Conservation (phyloP, 92 coral and sea anemone genomes). For the Diadumene lineata region DNA sequence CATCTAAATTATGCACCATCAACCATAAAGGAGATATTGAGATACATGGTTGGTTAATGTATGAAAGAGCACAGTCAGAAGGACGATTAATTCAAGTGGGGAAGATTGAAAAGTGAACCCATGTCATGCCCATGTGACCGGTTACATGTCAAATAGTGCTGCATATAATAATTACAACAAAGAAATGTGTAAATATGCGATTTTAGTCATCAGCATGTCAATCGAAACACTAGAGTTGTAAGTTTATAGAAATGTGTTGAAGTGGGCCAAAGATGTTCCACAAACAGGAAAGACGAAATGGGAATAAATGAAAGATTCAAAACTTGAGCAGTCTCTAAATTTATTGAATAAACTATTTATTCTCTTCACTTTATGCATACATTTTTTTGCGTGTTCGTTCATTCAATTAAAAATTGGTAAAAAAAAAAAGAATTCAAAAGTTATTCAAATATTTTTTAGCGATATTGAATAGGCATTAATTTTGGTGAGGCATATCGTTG, state of each 20-base stretch:
- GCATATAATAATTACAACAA: neutral
- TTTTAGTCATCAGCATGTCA: neutral
- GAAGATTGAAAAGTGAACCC: neutral
- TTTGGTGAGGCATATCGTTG: neutral
- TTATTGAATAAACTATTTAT: too few relatives aligned
- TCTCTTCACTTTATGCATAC: too few relatives aligned
- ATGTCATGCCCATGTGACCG: too few relatives aligned
- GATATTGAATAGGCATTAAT: neutral
- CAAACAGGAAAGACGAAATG: neutral
- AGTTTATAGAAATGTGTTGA: neutral
- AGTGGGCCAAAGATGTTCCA: neutral
- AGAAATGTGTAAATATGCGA: neutral
- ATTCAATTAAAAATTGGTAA: too few relatives aligned
- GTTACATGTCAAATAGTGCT: neutral
- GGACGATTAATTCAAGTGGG: neutral
- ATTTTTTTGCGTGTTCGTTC: too few relatives aligned
- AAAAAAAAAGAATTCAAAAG: too few relatives aligned
- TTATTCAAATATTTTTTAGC: too few relatives aligned
- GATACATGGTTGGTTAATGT: neutral
- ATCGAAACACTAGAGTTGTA: neutral
- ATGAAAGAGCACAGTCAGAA: too few relatives aligned
- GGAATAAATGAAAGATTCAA: neutral
- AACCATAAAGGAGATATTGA: neutral
- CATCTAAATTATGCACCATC: neutral
- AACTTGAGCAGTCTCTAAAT: neutral